phyloP scores from a whole-genome alignment of 2,888 invertebrate genomes.

The Lasioglossum leucozonium region DNA sequence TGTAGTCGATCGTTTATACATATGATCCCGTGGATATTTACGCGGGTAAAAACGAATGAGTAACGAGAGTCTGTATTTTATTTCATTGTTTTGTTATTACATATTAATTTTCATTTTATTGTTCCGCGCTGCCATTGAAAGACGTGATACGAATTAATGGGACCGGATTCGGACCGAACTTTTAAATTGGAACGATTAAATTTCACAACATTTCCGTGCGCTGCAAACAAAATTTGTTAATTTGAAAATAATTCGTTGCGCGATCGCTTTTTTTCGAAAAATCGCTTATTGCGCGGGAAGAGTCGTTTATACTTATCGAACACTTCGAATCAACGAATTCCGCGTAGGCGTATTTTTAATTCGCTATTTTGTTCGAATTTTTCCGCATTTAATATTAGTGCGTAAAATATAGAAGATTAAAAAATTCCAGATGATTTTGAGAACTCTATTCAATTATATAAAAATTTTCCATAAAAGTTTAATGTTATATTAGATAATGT shows the following conservation, averaged over 20 bases:
- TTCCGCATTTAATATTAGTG: too few species aligned
- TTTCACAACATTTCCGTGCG: slow-evolving; percentile 1
- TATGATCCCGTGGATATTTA: slow-evolving; percentile 33
- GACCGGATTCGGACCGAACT: slow-evolving; percentile 16
- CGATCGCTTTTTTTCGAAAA: neutral
- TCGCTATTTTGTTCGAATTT: too few species aligned
- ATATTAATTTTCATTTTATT: slow-evolving; percentile 56
- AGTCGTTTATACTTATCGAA: neutral
- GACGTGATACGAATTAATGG: slow-evolving; percentile 57
- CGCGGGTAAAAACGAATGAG: slow-evolving; percentile 34
- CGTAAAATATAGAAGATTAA: neutral
- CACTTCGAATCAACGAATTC: neutral
- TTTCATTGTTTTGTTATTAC: slow-evolving; percentile 57
- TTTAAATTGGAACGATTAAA: slow-evolving; percentile 31
- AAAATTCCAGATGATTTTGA: too few species aligned
- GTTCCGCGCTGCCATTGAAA: slow-evolving; percentile 32
- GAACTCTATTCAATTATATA: too few species aligned
- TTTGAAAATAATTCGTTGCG: neutral
- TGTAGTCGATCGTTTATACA: slow-evolving; percentile 47
- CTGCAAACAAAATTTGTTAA: slow-evolving; percentile 2
- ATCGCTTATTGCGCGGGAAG: too few species aligned
- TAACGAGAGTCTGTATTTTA: slow-evolving; percentile 47
- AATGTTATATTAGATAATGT: too few species aligned
- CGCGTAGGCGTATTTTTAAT: neutral
- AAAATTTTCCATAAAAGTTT: too few species aligned